phyloP scores from a whole-genome alignment of 2,113 vertebrate genomes.

The Platichthys stellatus region DNA sequence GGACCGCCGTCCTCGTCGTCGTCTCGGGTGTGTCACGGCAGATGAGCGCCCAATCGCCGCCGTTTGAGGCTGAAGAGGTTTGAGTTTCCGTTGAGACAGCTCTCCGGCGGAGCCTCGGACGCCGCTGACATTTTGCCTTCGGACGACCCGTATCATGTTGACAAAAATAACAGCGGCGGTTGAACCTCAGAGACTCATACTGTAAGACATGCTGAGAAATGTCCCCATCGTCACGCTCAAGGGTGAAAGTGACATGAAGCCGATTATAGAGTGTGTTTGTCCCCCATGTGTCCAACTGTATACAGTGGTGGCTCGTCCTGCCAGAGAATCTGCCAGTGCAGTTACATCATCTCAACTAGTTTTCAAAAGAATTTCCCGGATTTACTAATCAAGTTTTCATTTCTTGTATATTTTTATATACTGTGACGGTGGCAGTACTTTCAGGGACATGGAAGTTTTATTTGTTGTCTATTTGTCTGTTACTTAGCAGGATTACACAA shows the following conservation, averaged over 20 bases:
- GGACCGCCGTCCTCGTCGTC: not conserved
- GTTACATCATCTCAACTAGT: not conserved
- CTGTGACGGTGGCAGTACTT: too few species aligned
- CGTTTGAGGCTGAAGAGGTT: conserved; percentile 37
- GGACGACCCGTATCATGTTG: conserved; percentile 44
- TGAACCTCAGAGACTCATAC: conserved; percentile 40
- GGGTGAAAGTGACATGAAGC: conserved; percentile 59
- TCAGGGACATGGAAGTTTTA: not conserved
- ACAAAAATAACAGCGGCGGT: conserved; percentile 44
- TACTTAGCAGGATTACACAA: too few species aligned
- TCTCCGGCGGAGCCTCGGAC: not conserved
- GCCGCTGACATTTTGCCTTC: conserved; percentile 22
- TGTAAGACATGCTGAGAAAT: conserved; percentile 24
- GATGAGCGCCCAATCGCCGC: not conserved
- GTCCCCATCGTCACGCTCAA: conserved; percentile 15
- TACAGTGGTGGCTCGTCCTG: not conserved
- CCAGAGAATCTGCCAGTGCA: not conserved
- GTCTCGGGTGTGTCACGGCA: conserved; percentile 25
- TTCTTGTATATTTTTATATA: not conserved
- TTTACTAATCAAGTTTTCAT: not conserved
- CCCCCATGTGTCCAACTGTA: conserved; percentile 24
- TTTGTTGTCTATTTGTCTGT: not conserved
- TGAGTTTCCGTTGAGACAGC: conserved; percentile 45
- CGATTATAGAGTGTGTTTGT: conserved; percentile 17
- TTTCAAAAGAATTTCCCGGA: not conserved